phyloP scores from a whole-genome alignment of 2,888 invertebrate species.

The Trichogramma dendrolimi region DNA sequence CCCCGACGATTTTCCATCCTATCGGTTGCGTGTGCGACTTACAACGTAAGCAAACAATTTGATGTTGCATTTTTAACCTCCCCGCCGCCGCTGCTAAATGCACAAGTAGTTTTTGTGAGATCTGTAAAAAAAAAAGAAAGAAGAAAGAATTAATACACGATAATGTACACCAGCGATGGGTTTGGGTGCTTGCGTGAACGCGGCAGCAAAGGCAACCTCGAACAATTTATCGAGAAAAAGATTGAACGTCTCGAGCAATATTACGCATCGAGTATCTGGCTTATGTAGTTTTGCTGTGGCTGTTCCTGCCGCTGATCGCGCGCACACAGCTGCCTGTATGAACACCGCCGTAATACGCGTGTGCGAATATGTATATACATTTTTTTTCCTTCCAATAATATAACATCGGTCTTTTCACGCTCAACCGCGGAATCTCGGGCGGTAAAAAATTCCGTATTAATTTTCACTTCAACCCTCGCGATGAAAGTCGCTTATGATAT shows the following conservation, averaged over 20 bases:
- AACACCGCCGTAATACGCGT: background rate
- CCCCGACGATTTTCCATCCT: no score
- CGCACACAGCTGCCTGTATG: no score
- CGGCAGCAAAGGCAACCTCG: background rate
- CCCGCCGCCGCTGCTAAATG: no score
- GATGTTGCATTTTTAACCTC: no score
- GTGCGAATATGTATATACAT: conserved; percentile 1
- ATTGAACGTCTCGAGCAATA: background rate
- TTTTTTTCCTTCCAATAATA: background rate
- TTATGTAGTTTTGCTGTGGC: background rate
- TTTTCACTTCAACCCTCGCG: background rate
- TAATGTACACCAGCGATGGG: no score
- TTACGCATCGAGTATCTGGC: background rate
- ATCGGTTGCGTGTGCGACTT: no score
- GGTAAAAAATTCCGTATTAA: conserved; percentile 15
- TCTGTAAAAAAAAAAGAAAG: background rate
- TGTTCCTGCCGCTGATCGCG: background rate
- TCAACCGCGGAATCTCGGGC: conserved; percentile 7
- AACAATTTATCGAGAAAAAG: conserved; percentile 18
- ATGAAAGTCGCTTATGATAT: no score
- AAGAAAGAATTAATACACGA: background rate
- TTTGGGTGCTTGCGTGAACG: no score
- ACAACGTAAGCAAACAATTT: no score
- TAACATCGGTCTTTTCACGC: background rate
- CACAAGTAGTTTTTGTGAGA: no score